phyloP scores from a whole-genome alignment of 2,888 invertebrate species.

The Acanthosepion pharaonis region DNA sequence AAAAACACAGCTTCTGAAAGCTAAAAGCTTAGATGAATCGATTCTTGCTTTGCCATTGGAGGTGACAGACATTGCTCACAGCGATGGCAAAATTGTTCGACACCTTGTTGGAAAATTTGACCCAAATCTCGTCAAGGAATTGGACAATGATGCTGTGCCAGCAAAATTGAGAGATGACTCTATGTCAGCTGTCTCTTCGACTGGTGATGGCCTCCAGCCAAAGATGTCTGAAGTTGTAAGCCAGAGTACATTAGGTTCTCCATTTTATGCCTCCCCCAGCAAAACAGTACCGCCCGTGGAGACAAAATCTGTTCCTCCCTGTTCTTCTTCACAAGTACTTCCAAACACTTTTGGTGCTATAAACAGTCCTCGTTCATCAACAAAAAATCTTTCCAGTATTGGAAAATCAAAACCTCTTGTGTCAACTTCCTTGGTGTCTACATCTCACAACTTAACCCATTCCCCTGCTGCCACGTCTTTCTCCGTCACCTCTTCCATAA shows the following conservation, averaged over 20 bases:
- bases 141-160: background rate
- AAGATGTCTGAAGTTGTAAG: background rate
- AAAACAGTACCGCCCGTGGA: background rate
- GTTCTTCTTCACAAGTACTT: background rate
- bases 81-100: background rate
- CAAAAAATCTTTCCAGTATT: background rate
- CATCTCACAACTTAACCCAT: background rate
- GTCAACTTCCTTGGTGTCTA: background rate
- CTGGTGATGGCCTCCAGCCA: background rate
- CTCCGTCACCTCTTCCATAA: background rate
- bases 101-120: constrained; percentile 37
- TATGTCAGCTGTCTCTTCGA: background rate
- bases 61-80: background rate
- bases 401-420: background rate
- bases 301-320: background rate
- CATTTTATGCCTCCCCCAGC: background rate
- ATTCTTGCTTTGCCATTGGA: background rate
- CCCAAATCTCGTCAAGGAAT: background rate
- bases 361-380: background rate
- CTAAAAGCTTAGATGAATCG: constrained; percentile 34
- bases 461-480: background rate
- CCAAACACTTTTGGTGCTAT: constrained; percentile 15
- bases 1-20: background rate
- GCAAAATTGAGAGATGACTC: background rate
- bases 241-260: background rate